phyloP scores from a whole-genome alignment of 2,797 vertebrate genomes.

The Eremophila alpestris region DNA sequence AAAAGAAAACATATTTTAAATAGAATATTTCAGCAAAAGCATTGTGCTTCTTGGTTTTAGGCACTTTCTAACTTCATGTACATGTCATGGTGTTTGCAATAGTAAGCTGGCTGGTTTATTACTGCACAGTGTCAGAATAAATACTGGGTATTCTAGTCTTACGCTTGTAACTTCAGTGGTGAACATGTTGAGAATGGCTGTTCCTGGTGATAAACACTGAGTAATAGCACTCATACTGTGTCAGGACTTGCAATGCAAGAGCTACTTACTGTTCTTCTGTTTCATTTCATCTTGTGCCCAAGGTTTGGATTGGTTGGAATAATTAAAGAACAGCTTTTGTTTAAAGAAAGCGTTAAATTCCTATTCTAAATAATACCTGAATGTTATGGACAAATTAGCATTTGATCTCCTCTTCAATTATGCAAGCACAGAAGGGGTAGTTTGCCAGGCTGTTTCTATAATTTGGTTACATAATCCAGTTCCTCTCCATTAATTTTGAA shows the following conservation, averaged over 20 bases:
- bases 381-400: conserved; percentile 55
- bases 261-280: background rate
- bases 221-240: conserved; percentile 40
- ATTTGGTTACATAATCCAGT: conserved; percentile 59
- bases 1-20: background rate
- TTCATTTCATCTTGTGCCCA: conserved; percentile 61
- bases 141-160: background rate
- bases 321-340: conserved; percentile 66
- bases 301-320: conserved; percentile 40
- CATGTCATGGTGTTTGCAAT: background rate
- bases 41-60: background rate
- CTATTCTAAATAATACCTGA: conserved; percentile 45
- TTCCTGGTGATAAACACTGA: conserved; percentile 44
- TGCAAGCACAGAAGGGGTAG: background rate
- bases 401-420: conserved; percentile 66
- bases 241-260: conserved; percentile 39
- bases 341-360: conserved; percentile 65
- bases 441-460: conserved; percentile 37
- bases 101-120: background rate
- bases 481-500: conserved; percentile 59
- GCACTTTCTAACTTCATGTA: background rate
- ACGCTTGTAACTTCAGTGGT: background rate
- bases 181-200: conserved; percentile 39
- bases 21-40: background rate
- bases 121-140: conserved; percentile 8